Evolutionary conservation across 2,888 invertebrate species (phyloP).

Genomic region (Hirtodrosophila alboralis): DNA sequence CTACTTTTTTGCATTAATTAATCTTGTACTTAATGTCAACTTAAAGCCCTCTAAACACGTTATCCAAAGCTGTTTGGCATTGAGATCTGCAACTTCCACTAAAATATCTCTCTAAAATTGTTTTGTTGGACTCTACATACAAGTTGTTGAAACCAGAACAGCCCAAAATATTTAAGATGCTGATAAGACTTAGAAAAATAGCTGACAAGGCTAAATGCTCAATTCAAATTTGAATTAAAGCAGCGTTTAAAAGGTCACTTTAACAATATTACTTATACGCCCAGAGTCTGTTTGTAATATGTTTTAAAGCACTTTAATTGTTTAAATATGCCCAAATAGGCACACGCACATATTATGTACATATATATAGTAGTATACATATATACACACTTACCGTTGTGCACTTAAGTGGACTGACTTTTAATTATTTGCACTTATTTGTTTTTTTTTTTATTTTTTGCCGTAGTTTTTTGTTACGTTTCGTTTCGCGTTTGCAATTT

Average conservation of each 20-base stretch:
- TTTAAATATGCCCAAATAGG: constrained; percentile 55
- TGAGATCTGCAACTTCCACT: constrained; percentile 38
- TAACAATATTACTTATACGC: constrained; percentile 66
- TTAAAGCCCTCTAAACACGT: constrained; percentile 27
- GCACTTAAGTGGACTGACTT: constrained; percentile 67
- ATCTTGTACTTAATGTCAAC: background rate
- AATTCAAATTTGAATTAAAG: constrained; percentile 20
- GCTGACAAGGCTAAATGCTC: constrained; percentile 26
- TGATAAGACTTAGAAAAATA: constrained; percentile 26
- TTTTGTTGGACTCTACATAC: background rate
- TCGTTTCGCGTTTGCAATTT: constrained; percentile 12
- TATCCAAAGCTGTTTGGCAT: constrained; percentile 61
- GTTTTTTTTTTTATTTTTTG: constrained; percentile 30
- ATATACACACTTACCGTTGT: constrained; percentile 57
- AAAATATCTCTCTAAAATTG: constrained; percentile 17
- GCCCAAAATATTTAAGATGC: constrained; percentile 14
- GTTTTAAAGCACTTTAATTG: constrained; percentile 59
- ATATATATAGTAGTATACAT: background rate
- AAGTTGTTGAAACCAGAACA: constrained; percentile 41
- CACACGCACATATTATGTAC: constrained; percentile 12
- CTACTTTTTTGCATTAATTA: constrained; percentile 10
- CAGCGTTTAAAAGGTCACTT: constrained; percentile 29
- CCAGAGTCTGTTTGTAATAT: constrained; percentile 19
- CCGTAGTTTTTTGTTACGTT: constrained; percentile 28
- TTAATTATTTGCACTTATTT: constrained; percentile 74